Base-by-base conservation (phyloP, 2,113 vertebrate species). In the Collichthys lucidus region DNA sequence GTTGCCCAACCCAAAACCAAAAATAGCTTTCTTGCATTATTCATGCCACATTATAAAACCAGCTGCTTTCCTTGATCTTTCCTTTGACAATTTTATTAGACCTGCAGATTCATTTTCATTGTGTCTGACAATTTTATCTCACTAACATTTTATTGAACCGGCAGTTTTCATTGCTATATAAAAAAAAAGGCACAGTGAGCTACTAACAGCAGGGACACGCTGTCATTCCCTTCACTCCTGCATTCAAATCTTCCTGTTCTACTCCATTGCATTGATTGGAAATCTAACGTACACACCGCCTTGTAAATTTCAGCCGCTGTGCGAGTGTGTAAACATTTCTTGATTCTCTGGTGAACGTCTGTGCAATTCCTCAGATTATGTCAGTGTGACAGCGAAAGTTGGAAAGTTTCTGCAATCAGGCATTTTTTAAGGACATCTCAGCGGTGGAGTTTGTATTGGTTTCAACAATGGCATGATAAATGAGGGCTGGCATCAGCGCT, bases 381-480 rank as follows among this genome's bases (percentile, higher is more conserved):
- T 57, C 53, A 57, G 64, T 15, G 74, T 64, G 80, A 65, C 57
- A 47, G 81, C 62, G n/a, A n/a, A 50, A 69, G 29, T 61, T 68
- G 55, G 26, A 84, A 83, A 77, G 67, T 88, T 86, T 77, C 73
- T 31, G 76, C 80, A 91, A 89, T 87, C 81, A 84, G 77, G 16
- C 31, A 0, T 71, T 87, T 83, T 83, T 88, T 87, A 66, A 89
- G 89, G 85, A 83, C 89, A 80, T 88, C 85, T 72, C 82, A 35
- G 56, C 60, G 3, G 73, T 56, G 46, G 82, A 82, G 78, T 78
- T 81, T 87, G 79, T 84, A 74, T 84, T 84, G 78, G 69, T 86
- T 90, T 76, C 87, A 80, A 87, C 91, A 90, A 89, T 77, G 83
- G 67, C 61, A 4, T 86, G 88, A 93, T 89, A 86, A 93, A 93